Evolutionary conservation across 2,888 invertebrate genomes (phyloP).

Genomic region (Pteria penguin): DNA sequence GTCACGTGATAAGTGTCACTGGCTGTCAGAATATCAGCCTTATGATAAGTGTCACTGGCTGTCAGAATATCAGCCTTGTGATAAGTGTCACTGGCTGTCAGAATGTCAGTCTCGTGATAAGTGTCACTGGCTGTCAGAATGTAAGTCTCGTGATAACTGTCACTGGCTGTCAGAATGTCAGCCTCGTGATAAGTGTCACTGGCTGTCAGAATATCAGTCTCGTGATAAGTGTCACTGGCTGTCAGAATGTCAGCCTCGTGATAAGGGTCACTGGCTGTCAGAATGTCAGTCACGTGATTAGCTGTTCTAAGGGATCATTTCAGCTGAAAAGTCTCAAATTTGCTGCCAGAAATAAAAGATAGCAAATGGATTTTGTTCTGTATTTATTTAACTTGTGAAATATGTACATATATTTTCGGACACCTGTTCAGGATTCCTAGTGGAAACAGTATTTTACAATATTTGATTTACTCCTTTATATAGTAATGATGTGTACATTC

Average conservation of each 20-base stretch:
- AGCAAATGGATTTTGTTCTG: too few species aligned
- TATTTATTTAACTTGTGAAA: too few species aligned
- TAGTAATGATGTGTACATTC: too few species aligned
- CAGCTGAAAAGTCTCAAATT: conserved; percentile 1
- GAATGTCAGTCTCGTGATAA: background rate
- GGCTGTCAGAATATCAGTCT: background rate
- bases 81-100: background rate
- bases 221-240: background rate
- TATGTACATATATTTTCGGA: too few species aligned
- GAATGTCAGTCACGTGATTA: background rate
- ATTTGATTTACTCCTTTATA: too few species aligned
- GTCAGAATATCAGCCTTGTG: background rate
- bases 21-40: background rate
- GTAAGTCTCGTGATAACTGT: background rate
- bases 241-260: background rate
- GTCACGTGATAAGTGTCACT: background rate
- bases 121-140: background rate
- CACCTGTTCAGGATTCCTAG: too few species aligned
- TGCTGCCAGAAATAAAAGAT: background rate
- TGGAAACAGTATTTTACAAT: too few species aligned
- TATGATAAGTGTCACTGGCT: background rate
- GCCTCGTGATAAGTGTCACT: background rate
- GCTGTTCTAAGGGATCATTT: background rate
- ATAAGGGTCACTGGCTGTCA: background rate
- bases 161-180: background rate